Evolutionary conservation across 2,888 invertebrate species (phyloP), one percentile per base, ranked within the genome.

Genomic region (Mesochorus sp.): DNA sequence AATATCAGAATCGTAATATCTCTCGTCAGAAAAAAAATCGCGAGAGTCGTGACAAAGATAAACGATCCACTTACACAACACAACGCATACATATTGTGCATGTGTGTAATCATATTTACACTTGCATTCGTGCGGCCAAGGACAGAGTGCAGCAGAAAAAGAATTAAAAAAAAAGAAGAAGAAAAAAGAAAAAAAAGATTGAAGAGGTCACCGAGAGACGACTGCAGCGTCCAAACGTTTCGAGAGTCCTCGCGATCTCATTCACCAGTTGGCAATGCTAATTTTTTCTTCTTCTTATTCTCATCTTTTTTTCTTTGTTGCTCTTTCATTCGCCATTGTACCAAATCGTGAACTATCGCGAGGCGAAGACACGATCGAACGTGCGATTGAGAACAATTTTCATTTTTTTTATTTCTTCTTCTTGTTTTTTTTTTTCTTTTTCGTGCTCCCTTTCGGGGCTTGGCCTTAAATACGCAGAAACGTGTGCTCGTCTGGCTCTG

Each of bases 81-180:
- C n/a, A 31, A 3, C 14, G 12, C 42, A 19, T 12, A 4, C 14
- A 17, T 31, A 31, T 64, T 47, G 47, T 34, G 47, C 28, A 34
- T 34, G 51, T 31, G 14, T 47, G 31, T 21, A 28, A 71, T 61
- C 28, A 39, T 51, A 71, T 59, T 39, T 28, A 49, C n/a, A 31
- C 55, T 68, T 47, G 68, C 57, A 68, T 31, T 47, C 57, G 28
- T 28, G 68, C n/a, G 19, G 62, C 47, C 64, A 66, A 66, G 64
- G 70, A 71, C 70, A 39, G 39, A 51, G 37, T 39, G 49, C 59
- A 71, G 34, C 2, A 6, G 2, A 26, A 26, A 21, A 17, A 26
- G 24, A 24, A 26, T 39, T 14, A 66, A 51, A 12, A 37, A 2
- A 2, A 0, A 42, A 42, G 14, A 19, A n/a, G 31, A 12, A 5